phyloP scores from a whole-genome alignment of 2,797 vertebrate species.

The Onychomys leucogaster region DNA sequence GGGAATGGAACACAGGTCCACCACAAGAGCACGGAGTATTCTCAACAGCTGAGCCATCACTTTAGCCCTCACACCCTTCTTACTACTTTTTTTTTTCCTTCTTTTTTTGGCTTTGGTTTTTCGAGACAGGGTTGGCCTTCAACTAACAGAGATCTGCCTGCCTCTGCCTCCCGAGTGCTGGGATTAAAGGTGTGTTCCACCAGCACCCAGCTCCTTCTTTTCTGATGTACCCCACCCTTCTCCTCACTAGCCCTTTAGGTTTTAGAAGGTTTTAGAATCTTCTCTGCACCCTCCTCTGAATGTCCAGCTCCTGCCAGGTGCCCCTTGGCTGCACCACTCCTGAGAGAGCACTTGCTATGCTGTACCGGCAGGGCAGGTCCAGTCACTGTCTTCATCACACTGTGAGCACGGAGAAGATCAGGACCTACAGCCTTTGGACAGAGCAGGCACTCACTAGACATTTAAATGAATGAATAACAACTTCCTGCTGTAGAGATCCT shows the following conservation, averaged over 20 bases:
- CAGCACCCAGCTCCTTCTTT: not conserved
- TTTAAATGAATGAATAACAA: not conserved
- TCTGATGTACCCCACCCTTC: not conserved
- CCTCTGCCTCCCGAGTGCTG: not conserved
- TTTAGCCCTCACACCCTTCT: not conserved
- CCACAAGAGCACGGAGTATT: not conserved
- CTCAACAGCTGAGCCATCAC: not conserved
- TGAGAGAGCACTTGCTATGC: not conserved
- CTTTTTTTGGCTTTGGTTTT: not conserved
- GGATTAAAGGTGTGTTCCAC: not conserved
- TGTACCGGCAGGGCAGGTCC: rapidly evolving
- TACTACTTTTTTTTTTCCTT: not conserved
- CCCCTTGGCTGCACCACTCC: not conserved
- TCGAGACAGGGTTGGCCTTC: not conserved
- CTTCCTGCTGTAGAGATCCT: constrained; percentile 20
- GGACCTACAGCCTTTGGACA: not conserved
- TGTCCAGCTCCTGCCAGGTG: not conserved
- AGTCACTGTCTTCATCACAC: not conserved
- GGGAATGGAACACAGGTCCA: not conserved
- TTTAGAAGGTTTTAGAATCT: constrained; percentile 11
- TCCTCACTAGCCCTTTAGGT: not conserved
- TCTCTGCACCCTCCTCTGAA: not conserved
- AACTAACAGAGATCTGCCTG: not conserved
- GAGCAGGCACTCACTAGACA: not conserved
- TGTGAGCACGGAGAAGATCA: not conserved